A percentile compares a stretch with the other conserved stretches of the same genome.
These are phyloP conservation scores for Cylloceria caligata DNA, from an alignment of 2,888 invertebrate species.

Conservation along the genomic window DNA sequence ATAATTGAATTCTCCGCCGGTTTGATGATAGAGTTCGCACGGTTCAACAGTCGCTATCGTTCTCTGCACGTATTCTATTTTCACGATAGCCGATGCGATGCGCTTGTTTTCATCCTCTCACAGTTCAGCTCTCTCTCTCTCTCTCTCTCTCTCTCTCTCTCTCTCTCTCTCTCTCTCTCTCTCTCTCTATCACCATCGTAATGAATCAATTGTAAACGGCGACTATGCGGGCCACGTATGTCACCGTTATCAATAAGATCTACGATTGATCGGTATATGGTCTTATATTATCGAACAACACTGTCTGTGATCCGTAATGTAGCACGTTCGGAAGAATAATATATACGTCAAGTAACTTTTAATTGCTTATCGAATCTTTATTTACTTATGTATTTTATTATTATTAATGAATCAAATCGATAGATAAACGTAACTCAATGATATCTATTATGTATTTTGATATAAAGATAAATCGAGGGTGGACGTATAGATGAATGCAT, in stretches of 20 bases:
- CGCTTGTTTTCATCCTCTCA: neutral
- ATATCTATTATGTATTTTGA: no score
- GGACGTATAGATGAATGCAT: no score
- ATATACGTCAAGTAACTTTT: neutral
- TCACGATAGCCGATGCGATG: constrained; percentile 25
- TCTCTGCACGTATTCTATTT: constrained; percentile 26
- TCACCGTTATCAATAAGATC: constrained; percentile 14
- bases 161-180: neutral
- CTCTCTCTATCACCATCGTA: constrained; percentile 12
- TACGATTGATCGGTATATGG: constrained; percentile 27
- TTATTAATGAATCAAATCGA: no score
- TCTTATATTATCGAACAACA: neutral
- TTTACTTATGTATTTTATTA: neutral
- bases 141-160: neutral
- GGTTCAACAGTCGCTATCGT: constrained; percentile 2
- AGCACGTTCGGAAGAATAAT: neutral
- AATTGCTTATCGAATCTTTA: neutral
- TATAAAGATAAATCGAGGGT: no score
- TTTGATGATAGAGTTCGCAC: neutral
- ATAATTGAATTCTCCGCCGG: constrained; percentile 26
- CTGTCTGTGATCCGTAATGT: neutral
- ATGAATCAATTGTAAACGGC: constrained; percentile 38
- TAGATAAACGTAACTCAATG: no score
- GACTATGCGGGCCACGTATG: constrained; percentile 24
- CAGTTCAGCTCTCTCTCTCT: neutral